Evolutionary conservation across 2,888 invertebrate genomes (phyloP).

Genomic region (Lithophane socia): DNA sequence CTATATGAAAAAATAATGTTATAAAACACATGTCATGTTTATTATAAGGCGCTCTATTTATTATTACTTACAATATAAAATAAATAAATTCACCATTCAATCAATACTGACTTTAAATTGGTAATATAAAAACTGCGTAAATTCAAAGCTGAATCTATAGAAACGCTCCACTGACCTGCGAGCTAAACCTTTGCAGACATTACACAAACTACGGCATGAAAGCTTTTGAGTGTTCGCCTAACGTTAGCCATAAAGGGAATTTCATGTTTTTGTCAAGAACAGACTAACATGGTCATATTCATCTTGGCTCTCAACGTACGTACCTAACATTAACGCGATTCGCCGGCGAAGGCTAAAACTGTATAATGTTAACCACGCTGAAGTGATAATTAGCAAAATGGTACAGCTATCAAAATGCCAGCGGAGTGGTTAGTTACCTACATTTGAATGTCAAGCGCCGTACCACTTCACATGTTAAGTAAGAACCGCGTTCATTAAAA

Average conservation of each 20-base stretch:
- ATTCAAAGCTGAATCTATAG: constrained; percentile 16
- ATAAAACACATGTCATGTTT: not conserved
- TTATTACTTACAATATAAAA: not conserved
- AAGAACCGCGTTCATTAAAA: constrained; percentile 60
- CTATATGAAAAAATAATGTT: not conserved
- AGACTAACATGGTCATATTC: constrained; percentile 48
- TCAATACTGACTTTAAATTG: not conserved
- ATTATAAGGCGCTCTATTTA: not conserved
- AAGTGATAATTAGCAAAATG: constrained; percentile 52
- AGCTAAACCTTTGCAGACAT: constrained; percentile 60
- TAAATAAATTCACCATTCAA: not conserved
- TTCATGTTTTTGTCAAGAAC: constrained; percentile 60
- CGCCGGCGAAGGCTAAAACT: constrained; percentile 19
- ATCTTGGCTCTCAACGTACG: constrained; percentile 36
- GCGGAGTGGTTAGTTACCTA: constrained; percentile 52
- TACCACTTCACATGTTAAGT: constrained; percentile 45
- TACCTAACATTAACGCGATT: constrained; percentile 21
- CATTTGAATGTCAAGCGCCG: constrained; percentile 49
- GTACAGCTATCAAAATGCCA: constrained; percentile 47
- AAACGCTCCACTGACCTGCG: constrained; percentile 46
- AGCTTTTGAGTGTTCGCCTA: constrained; percentile 69
- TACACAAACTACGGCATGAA: constrained; percentile 64
- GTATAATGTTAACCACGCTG: constrained; percentile 36
- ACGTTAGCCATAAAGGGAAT: constrained; percentile 62
- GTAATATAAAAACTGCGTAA: not conserved